Conservation (phyloP, 64 coral and sea anemone genomes). For the Stichodactyla mertensii region DNA sequence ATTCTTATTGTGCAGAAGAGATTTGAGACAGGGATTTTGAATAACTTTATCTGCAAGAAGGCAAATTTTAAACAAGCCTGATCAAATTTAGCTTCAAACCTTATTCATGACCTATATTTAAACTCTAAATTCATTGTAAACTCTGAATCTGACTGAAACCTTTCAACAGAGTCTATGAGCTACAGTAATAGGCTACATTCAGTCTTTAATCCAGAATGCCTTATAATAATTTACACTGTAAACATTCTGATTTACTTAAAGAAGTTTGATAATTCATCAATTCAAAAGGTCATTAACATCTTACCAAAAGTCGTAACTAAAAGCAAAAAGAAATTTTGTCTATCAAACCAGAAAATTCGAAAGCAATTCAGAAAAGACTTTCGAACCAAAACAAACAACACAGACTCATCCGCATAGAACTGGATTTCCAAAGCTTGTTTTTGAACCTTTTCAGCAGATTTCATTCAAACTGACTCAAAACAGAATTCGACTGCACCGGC, state of each 20-base stretch:
- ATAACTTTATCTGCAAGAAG: constrained; percentile 8
- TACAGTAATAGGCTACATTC: too few species aligned
- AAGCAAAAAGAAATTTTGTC: not conserved
- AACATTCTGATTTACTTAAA: too few species aligned
- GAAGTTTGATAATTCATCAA: too few species aligned
- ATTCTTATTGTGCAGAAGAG: not conserved
- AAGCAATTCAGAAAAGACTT: not conserved
- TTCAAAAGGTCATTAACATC: too few species aligned
- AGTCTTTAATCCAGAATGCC: too few species aligned
- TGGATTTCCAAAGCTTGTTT: not conserved
- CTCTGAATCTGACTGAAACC: too few species aligned
- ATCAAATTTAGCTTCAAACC: not conserved
- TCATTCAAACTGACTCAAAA: not conserved
- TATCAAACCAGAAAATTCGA: not conserved
- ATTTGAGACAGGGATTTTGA: not conserved
- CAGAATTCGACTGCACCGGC: not conserved
- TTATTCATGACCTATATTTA: not conserved
- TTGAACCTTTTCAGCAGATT: constrained; percentile 5
- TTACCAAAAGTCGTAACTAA: not conserved
- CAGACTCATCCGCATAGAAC: too few species aligned
- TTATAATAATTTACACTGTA: too few species aligned
- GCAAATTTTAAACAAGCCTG: not conserved
- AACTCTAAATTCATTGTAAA: too few species aligned
- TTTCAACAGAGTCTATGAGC: too few species aligned
- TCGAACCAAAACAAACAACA: not conserved